Conservation (phyloP, 2,888 invertebrate genomes). For the Prosapia bicincta region DNA sequence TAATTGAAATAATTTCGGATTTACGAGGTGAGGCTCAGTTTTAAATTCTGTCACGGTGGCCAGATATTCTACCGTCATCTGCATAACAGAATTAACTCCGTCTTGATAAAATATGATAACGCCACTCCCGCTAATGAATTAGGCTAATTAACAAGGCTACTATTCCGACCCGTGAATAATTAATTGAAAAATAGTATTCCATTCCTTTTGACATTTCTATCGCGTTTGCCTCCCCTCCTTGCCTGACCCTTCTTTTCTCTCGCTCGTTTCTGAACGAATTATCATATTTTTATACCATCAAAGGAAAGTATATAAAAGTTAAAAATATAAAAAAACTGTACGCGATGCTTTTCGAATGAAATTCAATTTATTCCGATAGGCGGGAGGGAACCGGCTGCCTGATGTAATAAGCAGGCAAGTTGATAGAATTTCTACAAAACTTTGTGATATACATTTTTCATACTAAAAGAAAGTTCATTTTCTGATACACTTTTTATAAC, state of each 20-base stretch:
- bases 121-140: constrained; percentile 30
- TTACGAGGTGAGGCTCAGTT: too few relatives aligned
- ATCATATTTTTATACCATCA: constrained; percentile 42
- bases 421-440: constrained; percentile 40
- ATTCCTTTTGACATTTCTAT: constrained; percentile 28
- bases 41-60: constrained; percentile 16
- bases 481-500: constrained; percentile 24
- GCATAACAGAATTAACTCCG: constrained; percentile 22
- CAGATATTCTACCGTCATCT: constrained; percentile 21
- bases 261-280: constrained; percentile 38
- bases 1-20: too few relatives aligned
- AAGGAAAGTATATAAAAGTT: constrained; percentile 39
- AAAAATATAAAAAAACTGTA: constrained; percentile 32
- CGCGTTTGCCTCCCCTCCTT: background rate
- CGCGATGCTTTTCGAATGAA: constrained; percentile 30
- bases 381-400: constrained; percentile 18
- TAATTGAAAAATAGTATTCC: constrained; percentile 26
- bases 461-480: constrained; percentile 30
- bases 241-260: constrained; percentile 9
- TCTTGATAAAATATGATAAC: constrained; percentile 28
- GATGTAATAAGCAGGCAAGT: constrained; percentile 34
- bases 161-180: constrained; percentile 29
- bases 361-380: constrained; percentile 35
- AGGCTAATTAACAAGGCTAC: constrained; percentile 28
- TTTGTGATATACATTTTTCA: constrained; percentile 39